phyloP scores from a whole-genome alignment of 2,113 vertebrate genomes.

The Corythornis vintsioides region DNA sequence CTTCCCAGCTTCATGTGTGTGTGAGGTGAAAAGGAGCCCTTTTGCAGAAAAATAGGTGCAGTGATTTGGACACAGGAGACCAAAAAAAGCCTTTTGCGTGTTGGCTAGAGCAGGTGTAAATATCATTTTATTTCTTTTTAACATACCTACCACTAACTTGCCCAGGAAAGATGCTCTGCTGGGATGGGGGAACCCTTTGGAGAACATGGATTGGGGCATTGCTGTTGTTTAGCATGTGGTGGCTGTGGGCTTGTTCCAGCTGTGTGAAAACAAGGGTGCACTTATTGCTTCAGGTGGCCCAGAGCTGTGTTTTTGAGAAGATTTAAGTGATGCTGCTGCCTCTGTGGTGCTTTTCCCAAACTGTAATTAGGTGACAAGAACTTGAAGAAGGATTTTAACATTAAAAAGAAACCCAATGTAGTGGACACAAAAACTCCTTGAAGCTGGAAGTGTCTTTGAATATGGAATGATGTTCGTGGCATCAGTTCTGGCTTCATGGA shows the following conservation, averaged over 20 bases:
- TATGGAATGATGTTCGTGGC: background rate
- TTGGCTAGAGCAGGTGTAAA: background rate
- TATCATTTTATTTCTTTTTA: background rate
- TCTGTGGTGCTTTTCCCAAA: background rate
- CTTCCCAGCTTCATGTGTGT: accelerated
- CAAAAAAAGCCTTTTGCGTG: background rate
- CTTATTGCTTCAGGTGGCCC: background rate
- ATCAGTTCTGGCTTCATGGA: background rate
- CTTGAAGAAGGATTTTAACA: background rate
- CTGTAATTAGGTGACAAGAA: background rate
- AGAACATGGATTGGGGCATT: background rate
- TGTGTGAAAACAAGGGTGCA: background rate
- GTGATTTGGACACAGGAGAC: background rate
- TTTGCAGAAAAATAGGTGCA: background rate
- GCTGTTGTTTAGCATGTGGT: background rate
- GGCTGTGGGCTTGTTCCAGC: background rate
- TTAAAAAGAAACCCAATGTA: background rate
- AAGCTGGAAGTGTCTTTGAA: background rate
- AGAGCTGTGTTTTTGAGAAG: background rate
- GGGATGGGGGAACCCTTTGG: background rate
- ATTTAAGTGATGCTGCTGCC: background rate
- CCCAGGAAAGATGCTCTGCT: background rate
- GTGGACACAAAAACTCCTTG: background rate
- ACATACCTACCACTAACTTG: background rate
- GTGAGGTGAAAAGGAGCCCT: background rate